phyloP scores from a whole-genome alignment of 2,888 invertebrate genomes.

The Lasioglossum figueresi region DNA sequence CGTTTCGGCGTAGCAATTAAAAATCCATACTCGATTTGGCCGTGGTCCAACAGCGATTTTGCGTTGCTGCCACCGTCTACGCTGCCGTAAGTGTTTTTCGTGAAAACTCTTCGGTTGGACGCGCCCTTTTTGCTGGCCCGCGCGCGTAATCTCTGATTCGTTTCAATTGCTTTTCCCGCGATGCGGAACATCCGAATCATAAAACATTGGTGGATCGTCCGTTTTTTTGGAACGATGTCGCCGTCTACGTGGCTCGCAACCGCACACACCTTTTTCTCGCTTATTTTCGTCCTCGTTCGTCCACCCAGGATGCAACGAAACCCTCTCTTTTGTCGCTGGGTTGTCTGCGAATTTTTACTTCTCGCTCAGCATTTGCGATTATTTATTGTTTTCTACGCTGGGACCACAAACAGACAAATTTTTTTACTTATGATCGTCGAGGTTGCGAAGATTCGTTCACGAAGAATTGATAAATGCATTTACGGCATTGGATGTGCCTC shows the following conservation, averaged over 20 bases:
- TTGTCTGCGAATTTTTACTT: background rate
- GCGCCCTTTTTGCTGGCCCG: background rate
- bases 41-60: conserved; percentile 67
- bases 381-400: background rate
- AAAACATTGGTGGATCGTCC: background rate
- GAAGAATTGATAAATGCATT: background rate
- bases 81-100: conserved; percentile 48
- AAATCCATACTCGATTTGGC: conserved; percentile 74
- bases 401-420: background rate
- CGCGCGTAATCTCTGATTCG: conserved; percentile 22
- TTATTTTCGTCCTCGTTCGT: conserved; percentile 4
- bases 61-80: conserved; percentile 32
- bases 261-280: background rate
- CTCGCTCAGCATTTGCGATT: background rate
- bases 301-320: conserved; percentile 6
- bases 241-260: background rate
- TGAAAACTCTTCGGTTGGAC: background rate
- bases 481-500: too few relatives aligned
- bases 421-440: background rate
- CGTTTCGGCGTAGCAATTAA: conserved; percentile 67
- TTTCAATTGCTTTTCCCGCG: background rate
- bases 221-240: conserved; percentile 1
- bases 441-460: background rate
- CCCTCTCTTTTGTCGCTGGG: background rate
- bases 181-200: background rate